phyloP scores from a whole-genome alignment of 2,797 vertebrate species.

The Muscicapa comitata region DNA sequence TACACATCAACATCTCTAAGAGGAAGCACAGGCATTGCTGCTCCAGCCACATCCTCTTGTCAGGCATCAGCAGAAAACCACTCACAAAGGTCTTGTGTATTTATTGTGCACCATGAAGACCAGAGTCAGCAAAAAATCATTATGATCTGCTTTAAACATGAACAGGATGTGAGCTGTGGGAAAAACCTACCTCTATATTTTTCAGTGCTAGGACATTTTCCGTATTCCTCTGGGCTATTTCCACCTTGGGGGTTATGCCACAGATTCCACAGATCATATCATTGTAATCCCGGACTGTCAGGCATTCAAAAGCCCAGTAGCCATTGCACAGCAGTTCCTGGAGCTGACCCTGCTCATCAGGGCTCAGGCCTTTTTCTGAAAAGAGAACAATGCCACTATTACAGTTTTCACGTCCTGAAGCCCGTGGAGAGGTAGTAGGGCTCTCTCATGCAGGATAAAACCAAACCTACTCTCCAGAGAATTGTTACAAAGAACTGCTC shows the following conservation, averaged over 20 bases:
- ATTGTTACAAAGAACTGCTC: background rate
- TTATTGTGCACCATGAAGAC: background rate
- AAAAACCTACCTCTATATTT: constrained; percentile 87
- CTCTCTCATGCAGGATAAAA: background rate
- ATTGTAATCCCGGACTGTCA: constrained; percentile 95
- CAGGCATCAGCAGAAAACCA: constrained; percentile 28
- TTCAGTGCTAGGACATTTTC: constrained; percentile 86
- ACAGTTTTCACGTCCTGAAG: background rate
- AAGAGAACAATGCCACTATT: constrained; percentile 2
- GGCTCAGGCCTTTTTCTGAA: constrained; percentile 81
- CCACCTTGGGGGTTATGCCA: constrained; percentile 91
- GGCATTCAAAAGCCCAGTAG: constrained; percentile 97
- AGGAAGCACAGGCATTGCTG: background rate
- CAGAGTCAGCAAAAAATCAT: constrained; percentile 21
- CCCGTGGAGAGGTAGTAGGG: background rate
- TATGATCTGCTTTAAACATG: background rate
- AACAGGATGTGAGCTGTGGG: background rate
- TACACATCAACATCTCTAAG: background rate
- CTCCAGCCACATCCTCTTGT: constrained; percentile 39
- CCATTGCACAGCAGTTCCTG: constrained; percentile 90
- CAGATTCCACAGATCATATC: constrained; percentile 99
- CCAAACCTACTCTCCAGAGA: background rate
- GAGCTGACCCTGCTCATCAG: constrained; percentile 80
- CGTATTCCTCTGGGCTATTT: constrained; percentile 85
- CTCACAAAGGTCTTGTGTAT: background rate